Evolutionary conservation across 23 tunicate genomes (phyloP), one percentile per base, ranked within the genome.

Genomic region (Ciona savignyi): DNA sequence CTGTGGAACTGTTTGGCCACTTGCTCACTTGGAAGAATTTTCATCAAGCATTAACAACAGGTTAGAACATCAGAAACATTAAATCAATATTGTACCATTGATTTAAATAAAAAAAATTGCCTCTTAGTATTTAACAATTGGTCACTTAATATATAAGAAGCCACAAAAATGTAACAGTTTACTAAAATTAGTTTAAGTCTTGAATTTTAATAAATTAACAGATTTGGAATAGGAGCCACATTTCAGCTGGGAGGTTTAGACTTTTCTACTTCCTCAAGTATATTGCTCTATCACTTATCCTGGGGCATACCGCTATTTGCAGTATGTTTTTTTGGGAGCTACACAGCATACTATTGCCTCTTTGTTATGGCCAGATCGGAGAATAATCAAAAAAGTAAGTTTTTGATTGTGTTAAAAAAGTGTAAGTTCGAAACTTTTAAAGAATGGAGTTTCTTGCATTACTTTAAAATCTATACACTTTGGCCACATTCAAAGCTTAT

Each of bases 1-100:
- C 32, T 20, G 49, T 19, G 65, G 76, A 29, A 72, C 76, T 19
- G 64, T 72, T 1, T 72, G 76, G 76, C 76, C 76, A 20, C 64
- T 72, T 1, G 33, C 64, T 1, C 63, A 72, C 19, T 25, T 49
- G 4, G 64, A 48, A 15, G 32, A 26, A 20, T 72, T 48, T 49
- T 51, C 28, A 25, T 32, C 76, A 48, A 48, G 65, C 2, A 51
- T 72, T 25, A 49, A 48, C 15, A 72, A 72, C 76, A 72, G 76
- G 76, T 72, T 42, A 42, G 56, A n/a, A n/a, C n/a, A n/a, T n/a
- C n/a, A n/a, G n/a, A n/a, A n/a, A n/a, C n/a, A n/a, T n/a, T n/a
- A n/a, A n/a, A n/a, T n/a, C n/a, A n/a, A n/a, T n/a, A n/a, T n/a
- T n/a, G n/a, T n/a, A n/a, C n/a, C n/a, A n/a, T n/a, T n/a, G n/a